phyloP scores from a whole-genome alignment of 1,140 invertebrate species.

The Elysia chlorotica region DNA sequence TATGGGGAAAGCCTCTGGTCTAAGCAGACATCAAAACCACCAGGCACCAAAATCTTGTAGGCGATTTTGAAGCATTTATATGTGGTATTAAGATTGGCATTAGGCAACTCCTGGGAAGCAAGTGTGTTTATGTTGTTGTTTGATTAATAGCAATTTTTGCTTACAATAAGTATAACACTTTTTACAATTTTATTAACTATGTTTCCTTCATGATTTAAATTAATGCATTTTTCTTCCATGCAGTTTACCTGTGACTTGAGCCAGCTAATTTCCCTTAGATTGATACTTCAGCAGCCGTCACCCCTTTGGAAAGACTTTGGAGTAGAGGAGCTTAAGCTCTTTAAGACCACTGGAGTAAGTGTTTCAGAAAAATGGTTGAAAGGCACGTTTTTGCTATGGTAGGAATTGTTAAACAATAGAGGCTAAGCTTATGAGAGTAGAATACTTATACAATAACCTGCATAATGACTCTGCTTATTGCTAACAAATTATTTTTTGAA shows the following conservation, averaged over 20 bases:
- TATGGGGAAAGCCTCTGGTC: too few relatives aligned
- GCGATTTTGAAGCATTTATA: not conserved
- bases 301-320: constrained; percentile 66
- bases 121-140: not conserved
- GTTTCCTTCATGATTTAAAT: not conserved
- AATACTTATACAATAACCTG: not conserved
- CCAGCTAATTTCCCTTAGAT: constrained; percentile 55
- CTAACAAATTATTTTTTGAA: not conserved
- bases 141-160: not conserved
- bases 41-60: not conserved
- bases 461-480: not conserved
- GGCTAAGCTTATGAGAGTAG: too few relatives aligned
- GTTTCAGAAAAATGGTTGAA: not conserved
- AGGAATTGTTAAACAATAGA: not conserved
- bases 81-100: too few relatives aligned
- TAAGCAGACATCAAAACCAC: too few relatives aligned
- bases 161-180: not conserved
- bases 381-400: not conserved
- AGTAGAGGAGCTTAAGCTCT: constrained; percentile 65
- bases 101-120: too few relatives aligned
- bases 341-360: constrained; percentile 39
- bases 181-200: not conserved
- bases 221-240: constrained; percentile 15
- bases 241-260: constrained; percentile 50
- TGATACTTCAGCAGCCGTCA: constrained; percentile 66